These are phyloP conservation scores for Pseudoatta argentina DNA, from an alignment of 1,140 invertebrate species.

Conservation along the genomic window DNA sequence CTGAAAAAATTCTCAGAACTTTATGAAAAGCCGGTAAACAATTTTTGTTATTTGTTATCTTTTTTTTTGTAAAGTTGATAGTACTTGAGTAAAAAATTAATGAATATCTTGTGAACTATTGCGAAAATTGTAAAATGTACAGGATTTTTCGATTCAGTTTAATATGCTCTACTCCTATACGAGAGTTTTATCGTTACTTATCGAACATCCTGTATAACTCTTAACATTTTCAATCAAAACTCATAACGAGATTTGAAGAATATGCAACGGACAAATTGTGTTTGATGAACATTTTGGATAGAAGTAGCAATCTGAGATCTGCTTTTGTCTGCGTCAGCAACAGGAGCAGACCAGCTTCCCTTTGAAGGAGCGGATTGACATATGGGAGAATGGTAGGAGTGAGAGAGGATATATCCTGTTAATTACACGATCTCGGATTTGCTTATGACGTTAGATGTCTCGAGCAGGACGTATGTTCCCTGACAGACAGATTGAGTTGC, in stretches of 20 bases:
- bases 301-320: conserved; percentile 45
- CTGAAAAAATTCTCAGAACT: no score
- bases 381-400: conserved; percentile 36
- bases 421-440: conserved; percentile 64
- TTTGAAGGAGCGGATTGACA: conserved; percentile 63
- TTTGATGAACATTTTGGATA: conserved; percentile 36
- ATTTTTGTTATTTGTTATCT: no score
- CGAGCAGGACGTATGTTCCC: conserved; percentile 62
- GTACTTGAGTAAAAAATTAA: no score
- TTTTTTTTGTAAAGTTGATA: no score
- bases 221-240: background rate
- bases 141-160: no score
- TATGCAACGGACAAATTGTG: background rate
- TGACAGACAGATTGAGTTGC: conserved; percentile 58
- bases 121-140: no score
- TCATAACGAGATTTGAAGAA: conserved; percentile 2
- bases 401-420: conserved; percentile 59
- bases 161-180: no score
- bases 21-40: no score
- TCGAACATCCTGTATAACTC: no score
- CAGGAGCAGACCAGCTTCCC: conserved; percentile 33
- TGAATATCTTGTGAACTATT: no score
- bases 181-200: no score
- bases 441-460: conserved; percentile 73
- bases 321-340: conserved; percentile 41